Evolutionary conservation across 2,113 vertebrate genomes (phyloP), one percentile per base, ranked within the genome.

Genomic region (Nothocercus nigrocapillus): DNA sequence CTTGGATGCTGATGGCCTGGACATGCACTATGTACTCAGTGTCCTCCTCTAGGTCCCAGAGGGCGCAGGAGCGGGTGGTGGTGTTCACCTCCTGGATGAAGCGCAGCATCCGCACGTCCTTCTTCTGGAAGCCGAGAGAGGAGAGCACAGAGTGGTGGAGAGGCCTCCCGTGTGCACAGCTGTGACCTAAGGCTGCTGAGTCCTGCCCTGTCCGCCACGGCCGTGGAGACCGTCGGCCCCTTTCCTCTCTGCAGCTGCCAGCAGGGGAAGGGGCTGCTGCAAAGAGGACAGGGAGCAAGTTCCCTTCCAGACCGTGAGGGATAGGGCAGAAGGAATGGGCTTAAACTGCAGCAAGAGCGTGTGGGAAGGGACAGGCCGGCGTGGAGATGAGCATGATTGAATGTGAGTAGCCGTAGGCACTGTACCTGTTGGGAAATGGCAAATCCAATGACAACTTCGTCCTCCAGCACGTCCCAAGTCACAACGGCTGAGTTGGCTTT

Each of bases 21-120:
- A 99, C 99, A 3, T 99, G 99, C 79, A 99, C 98, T 4, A 99
- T 99, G 96, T 99, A 99, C 93, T 99, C 99, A 0, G 99, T 99
- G 97, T 99, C 99, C 97, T 99, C 98, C 84, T 99, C 99, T 96
- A 99, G 98, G 95, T 99, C 99, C 99, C 99, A 99, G 90, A 99
- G 97, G 63, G 98, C 98, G 70, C 99, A 99, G 11, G 99, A 99
- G 94, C 99, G 99, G 10, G 99, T 99, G 97, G 99, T 99, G 92
- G 99, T 99, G 98, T 99, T 99, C 96, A 99, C 99, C 87, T 99
- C 99, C 98, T 99, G 99, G 97, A 99, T 99, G 97, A 99, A 99
- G 85, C 99, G 98, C 96, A 99, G 97, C 99, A 99, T 99, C 88
- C 98, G 98, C 62, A 99, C 99, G 11, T 99, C 99, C 97, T 99